phyloP scores from a whole-genome alignment of 2,113 vertebrate genomes.

The Prionailurus bengalensis region DNA sequence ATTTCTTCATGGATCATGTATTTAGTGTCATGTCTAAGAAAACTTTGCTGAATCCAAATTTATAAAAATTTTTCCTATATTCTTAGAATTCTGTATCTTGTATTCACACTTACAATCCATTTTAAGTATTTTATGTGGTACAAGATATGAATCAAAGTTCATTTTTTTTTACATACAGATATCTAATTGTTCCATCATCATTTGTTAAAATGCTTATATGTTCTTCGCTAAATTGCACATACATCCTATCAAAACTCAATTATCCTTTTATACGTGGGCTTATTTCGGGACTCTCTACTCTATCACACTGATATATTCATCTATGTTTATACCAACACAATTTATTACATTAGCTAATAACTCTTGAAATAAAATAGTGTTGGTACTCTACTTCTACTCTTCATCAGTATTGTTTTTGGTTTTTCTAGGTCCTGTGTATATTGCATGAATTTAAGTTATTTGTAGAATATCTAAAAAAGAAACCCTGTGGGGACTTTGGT shows the following conservation, averaged over 20 bases:
- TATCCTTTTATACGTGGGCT: neutral
- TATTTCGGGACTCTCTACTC: neutral
- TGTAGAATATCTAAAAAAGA: neutral
- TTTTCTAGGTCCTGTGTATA: neutral
- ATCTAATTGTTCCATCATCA: neutral
- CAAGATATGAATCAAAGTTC: neutral
- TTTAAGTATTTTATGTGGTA: neutral
- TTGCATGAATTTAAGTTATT: neutral
- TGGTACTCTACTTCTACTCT: neutral
- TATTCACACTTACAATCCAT: neutral
- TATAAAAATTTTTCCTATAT: neutral
- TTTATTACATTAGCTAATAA: neutral
- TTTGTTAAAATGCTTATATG: neutral
- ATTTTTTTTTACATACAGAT: neutral
- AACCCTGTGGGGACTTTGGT: neutral
- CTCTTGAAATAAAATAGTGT: neutral
- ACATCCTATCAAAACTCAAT: neutral
- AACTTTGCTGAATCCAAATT: neutral
- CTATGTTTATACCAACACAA: neutral
- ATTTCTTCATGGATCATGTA: neutral
- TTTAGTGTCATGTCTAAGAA: neutral
- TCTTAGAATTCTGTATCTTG: conserved; percentile 6
- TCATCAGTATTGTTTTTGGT: neutral
- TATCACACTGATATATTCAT: neutral
- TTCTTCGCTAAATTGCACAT: neutral